phyloP scores from a whole-genome alignment of 2,113 vertebrate species.

The Sarotherodon lohbergeri region DNA sequence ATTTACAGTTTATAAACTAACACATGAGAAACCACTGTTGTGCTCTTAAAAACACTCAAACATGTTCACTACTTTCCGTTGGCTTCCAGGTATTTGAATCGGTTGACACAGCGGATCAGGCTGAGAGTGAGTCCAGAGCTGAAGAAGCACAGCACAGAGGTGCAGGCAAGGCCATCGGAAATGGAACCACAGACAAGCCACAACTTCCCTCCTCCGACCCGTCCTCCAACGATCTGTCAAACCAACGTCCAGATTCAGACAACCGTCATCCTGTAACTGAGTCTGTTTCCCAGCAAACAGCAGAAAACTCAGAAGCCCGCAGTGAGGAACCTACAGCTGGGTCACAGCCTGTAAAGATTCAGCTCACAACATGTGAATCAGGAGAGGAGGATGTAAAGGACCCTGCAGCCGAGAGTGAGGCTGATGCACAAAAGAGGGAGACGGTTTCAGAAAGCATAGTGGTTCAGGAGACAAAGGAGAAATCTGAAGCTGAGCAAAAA shows the following conservation, averaged over 20 bases:
- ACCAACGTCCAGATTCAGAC: constrained; percentile 77
- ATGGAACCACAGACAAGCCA: constrained; percentile 73
- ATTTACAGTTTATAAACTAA: neutral
- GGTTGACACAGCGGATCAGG: neutral
- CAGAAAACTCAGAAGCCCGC: neutral
- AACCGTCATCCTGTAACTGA: constrained; percentile 65
- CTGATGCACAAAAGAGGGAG: neutral
- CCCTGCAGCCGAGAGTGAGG: neutral
- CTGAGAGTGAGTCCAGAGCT: constrained; percentile 66
- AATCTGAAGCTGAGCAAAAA: neutral
- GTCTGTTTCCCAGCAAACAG: neutral
- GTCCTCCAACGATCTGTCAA: constrained; percentile 73
- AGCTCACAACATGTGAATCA: neutral
- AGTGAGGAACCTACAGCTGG: constrained; percentile 13
- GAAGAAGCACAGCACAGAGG: constrained; percentile 62
- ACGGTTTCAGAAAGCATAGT: neutral
- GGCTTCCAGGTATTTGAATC: constrained; percentile 85
- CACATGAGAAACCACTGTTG: neutral
- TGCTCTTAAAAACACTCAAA: neutral
- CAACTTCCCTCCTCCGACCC: constrained; percentile 79
- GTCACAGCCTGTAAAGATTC: neutral
- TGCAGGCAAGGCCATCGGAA: constrained; percentile 46
- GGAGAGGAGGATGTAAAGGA: neutral
- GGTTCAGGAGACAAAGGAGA: neutral
- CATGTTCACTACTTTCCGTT: neutral